phyloP scores from a whole-genome alignment of 2,113 vertebrate species.

The Neodon shergylaensis region DNA sequence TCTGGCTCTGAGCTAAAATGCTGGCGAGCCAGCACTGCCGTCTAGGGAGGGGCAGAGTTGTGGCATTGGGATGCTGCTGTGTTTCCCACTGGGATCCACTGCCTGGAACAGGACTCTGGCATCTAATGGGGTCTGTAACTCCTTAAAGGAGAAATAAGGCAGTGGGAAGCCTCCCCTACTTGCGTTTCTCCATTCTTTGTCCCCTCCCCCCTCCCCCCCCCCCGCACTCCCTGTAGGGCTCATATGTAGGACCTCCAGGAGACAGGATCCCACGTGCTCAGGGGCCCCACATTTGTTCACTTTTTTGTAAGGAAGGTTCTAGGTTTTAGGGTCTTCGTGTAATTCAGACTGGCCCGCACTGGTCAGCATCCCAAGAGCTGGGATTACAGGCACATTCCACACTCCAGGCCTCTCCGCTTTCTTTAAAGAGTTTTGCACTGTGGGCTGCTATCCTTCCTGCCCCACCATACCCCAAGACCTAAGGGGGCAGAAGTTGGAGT shows the following conservation, averaged over 20 bases:
- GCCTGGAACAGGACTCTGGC: background rate
- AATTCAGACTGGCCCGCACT: background rate
- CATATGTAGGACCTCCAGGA: background rate
- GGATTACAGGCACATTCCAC: background rate
- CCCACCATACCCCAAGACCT: background rate
- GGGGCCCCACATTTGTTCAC: background rate
- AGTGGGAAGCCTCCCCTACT: background rate
- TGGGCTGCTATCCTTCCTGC: background rate
- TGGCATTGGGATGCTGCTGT: background rate
- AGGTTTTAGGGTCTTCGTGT: background rate
- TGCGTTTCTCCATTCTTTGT: background rate
- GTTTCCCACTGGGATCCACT: background rate
- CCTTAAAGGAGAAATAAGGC: background rate
- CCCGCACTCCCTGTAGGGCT: background rate
- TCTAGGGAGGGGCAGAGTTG: background rate
- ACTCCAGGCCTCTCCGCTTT: too few species aligned
- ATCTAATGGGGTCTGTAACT: background rate
- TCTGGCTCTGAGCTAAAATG: background rate
- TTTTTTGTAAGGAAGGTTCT: background rate
- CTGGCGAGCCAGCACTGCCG: background rate
- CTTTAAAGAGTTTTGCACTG: background rate
- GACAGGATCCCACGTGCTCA: background rate
- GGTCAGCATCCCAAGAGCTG: background rate
- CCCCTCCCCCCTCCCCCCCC: rapidly evolving
- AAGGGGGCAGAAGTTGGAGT: too few species aligned